Evolutionary conservation across 2,888 invertebrate genomes (phyloP).

Genomic region (Subacronicta megacephala): DNA sequence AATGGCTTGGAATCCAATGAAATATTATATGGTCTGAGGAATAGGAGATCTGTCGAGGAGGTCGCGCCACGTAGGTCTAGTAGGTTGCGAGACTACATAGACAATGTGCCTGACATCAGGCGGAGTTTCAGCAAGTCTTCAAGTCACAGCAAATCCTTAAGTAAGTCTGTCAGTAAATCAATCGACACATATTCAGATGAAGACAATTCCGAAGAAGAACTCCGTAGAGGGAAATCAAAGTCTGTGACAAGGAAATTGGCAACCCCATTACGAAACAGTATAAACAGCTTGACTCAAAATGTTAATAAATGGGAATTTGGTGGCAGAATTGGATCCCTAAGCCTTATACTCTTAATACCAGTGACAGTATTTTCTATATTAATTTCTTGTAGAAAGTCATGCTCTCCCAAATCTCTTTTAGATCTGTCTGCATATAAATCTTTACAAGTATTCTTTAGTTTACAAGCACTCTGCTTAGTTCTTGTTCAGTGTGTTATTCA

Average conservation of each 20-base stretch:
- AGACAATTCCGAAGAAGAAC: slow-evolving; percentile 76
- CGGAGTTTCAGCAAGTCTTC: slow-evolving; percentile 78
- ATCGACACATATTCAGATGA: slow-evolving; percentile 80
- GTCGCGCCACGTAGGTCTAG: slow-evolving; percentile 75
- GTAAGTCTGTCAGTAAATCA: slow-evolving; percentile 80
- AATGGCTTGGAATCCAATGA: slow-evolving; percentile 74
- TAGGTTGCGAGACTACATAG: slow-evolving; percentile 73
- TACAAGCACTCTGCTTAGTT: slow-evolving; percentile 71
- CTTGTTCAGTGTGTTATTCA: slow-evolving; percentile 82
- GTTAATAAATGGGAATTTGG: slow-evolving; percentile 81
- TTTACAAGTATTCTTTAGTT: slow-evolving; percentile 69
- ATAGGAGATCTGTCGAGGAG: slow-evolving; percentile 74
- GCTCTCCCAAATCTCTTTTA: slow-evolving; percentile 68
- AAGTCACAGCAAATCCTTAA: slow-evolving; percentile 73
- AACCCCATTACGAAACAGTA: slow-evolving; percentile 78
- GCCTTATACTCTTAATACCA: slow-evolving; percentile 75
- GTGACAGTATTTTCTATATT: slow-evolving; percentile 74
- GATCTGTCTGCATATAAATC: slow-evolving; percentile 68
- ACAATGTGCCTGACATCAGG: slow-evolving; percentile 73
- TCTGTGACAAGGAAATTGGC: slow-evolving; percentile 79
- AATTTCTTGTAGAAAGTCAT: slow-evolving; percentile 76
- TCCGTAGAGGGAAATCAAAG: slow-evolving; percentile 65
- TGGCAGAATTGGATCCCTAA: slow-evolving; percentile 73
- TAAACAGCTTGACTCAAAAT: slow-evolving; percentile 63
- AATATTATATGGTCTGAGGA: slow-evolving; percentile 71